Percentiles rank a stretch among this genome's conserved stretches.
Evolutionary conservation across 2,888 invertebrate species (phyloP).

Genomic region (Rhyacophila evoluta): DNA sequence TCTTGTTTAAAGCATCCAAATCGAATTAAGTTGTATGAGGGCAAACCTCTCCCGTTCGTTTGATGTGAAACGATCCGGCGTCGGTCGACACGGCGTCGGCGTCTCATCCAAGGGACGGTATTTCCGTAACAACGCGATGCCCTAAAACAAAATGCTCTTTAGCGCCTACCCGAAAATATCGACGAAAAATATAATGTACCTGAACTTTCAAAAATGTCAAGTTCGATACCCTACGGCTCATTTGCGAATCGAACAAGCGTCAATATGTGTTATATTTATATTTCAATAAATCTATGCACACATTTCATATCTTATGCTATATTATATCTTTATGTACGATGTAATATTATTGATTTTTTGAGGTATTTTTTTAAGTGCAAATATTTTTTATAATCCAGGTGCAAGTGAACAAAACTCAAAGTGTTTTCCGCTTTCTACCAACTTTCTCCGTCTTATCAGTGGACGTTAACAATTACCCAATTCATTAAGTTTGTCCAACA

Average conservation of each 20-base stretch:
- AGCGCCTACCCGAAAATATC: neutral
- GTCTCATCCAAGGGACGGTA: neutral
- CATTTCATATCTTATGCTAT: too few species aligned
- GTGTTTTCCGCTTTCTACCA: too few species aligned
- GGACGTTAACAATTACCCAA: too few species aligned
- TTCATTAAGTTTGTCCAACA: too few species aligned
- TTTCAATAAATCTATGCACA: too few species aligned
- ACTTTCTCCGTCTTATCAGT: too few species aligned
- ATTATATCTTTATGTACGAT: too few species aligned
- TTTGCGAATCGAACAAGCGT: neutral
- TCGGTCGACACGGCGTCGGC: neutral
- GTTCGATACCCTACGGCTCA: neutral
- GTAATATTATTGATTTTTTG: too few species aligned
- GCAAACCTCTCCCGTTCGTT: neutral
- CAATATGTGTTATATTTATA: too few species aligned
- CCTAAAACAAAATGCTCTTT: constrained; percentile 22
- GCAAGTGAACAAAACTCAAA: too few species aligned
- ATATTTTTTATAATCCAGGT: too few species aligned
- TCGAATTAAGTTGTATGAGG: neutral
- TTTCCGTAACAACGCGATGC: constrained; percentile 1
- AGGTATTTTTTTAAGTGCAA: too few species aligned
- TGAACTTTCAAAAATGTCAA: constrained; percentile 9
- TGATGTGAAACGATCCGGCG: neutral
- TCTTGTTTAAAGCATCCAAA: neutral
- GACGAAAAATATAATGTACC: neutral